These are phyloP conservation scores for Melanostoma scalare DNA, from an alignment of 2,888 invertebrate genomes.

Conservation along the genomic window DNA sequence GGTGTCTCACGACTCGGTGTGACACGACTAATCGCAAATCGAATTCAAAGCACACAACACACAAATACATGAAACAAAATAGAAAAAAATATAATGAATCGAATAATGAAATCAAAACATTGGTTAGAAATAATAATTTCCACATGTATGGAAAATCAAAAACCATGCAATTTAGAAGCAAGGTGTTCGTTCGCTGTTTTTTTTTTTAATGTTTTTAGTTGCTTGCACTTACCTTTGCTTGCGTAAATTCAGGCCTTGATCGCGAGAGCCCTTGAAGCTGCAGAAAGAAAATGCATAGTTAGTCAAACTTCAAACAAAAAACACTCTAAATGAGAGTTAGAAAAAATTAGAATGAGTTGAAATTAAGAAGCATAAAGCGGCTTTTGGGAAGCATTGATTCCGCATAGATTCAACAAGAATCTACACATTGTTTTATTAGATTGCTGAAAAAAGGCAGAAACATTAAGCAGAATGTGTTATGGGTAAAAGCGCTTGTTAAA, in stretches of 20 bases:
- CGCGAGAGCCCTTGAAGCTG: constrained; percentile 86
- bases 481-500: too few species aligned
- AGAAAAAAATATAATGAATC: constrained; percentile 62
- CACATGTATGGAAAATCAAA: constrained; percentile 23
- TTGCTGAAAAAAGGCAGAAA: background rate
- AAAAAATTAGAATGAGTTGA: constrained; percentile 34
- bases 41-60: constrained; percentile 73
- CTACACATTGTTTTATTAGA: constrained; percentile 19
- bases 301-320: constrained; percentile 51
- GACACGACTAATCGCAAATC: constrained; percentile 86
- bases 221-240: constrained; percentile 80
- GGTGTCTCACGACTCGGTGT: constrained; percentile 93
- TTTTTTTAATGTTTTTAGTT: constrained; percentile 2
- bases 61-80: constrained; percentile 71
- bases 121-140: constrained; percentile 19
- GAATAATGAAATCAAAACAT: constrained; percentile 64
- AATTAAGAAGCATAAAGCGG: constrained; percentile 50
- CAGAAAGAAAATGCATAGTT: constrained; percentile 38
- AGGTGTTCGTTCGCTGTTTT: constrained; percentile 13
- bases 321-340: constrained; percentile 21
- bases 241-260: constrained; percentile 83
- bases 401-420: constrained; percentile 1
- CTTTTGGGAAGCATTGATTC: constrained; percentile 8
- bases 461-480: too few species aligned
- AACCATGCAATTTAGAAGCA: constrained; percentile 49